These are phyloP conservation scores for Onychostruthus taczanowskii DNA, from an alignment of 2,113 vertebrate species.

Conservation along the genomic window DNA sequence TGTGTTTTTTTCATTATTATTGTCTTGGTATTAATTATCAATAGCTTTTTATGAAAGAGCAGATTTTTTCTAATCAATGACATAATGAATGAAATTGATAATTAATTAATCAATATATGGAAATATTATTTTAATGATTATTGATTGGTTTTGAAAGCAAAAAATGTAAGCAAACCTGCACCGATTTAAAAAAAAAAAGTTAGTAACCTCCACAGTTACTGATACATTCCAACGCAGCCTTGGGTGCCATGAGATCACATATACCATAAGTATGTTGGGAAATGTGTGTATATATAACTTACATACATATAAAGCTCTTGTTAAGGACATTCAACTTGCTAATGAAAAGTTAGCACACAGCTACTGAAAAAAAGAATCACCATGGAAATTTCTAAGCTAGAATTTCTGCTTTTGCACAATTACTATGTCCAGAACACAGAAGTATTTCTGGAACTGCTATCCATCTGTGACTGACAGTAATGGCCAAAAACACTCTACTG, in stretches of 20 bases:
- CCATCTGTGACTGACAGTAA: background rate
- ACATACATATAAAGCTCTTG: background rate
- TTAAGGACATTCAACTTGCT: background rate
- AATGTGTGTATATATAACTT: background rate
- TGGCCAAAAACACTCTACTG: background rate
- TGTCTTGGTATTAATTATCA: background rate
- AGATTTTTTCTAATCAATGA: background rate
- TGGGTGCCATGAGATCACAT: background rate
- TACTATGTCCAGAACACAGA: background rate
- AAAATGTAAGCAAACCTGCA: background rate
- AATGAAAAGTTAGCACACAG: background rate
- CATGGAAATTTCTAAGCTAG: background rate
- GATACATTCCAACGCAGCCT: background rate
- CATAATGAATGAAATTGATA: background rate
- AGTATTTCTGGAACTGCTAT: background rate
- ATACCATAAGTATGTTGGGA: background rate
- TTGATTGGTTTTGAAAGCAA: background rate
- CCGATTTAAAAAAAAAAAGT: background rate
- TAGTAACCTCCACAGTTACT: background rate
- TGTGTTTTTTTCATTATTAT: background rate
- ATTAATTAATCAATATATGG: background rate
- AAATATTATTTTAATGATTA: background rate
- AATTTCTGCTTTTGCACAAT: background rate
- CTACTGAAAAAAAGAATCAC: background rate
- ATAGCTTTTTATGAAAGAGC: background rate